These are phyloP conservation scores for Peromyscus melanophrys DNA, from an alignment of 2,797 vertebrate species.

Conservation along the genomic window DNA sequence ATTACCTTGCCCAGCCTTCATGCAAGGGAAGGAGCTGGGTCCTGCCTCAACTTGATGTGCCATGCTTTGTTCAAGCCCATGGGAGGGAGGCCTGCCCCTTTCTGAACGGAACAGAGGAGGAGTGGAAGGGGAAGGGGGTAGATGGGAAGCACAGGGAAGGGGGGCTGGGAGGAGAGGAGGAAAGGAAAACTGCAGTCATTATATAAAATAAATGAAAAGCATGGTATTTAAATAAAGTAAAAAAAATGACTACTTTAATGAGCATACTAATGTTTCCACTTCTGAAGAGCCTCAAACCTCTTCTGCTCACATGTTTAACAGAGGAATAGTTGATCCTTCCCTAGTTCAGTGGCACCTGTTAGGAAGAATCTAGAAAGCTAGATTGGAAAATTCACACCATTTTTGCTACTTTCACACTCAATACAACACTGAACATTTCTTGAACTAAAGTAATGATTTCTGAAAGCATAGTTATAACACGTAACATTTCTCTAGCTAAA, in stretches of 20 bases:
- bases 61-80: too few species aligned
- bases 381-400: background rate
- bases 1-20: too few species aligned
- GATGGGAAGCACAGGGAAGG: too few species aligned
- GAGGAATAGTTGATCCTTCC: slow-evolving; percentile 39
- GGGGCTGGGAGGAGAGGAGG: too few species aligned
- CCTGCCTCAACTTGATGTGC: too few species aligned
- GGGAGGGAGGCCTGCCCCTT: too few species aligned
- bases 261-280: slow-evolving; percentile 21
- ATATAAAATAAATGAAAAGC: too few species aligned
- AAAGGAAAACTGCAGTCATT: too few species aligned
- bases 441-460: background rate
- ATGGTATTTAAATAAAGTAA: too few species aligned
- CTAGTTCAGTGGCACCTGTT: slow-evolving; percentile 39
- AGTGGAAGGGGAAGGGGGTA: too few species aligned
- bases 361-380: slow-evolving; percentile 28
- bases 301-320: slow-evolving; percentile 51
- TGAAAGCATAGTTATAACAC: background rate
- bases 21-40: too few species aligned
- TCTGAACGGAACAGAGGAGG: too few species aligned
- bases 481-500: background rate
- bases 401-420: slow-evolving; percentile 7
- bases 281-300: slow-evolving; percentile 25
- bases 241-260: slow-evolving; percentile 43
- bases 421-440: slow-evolving; percentile 10